Evolutionary conservation across 2,797 vertebrate species (phyloP).

Genomic region (Ciconia nigra): DNA sequence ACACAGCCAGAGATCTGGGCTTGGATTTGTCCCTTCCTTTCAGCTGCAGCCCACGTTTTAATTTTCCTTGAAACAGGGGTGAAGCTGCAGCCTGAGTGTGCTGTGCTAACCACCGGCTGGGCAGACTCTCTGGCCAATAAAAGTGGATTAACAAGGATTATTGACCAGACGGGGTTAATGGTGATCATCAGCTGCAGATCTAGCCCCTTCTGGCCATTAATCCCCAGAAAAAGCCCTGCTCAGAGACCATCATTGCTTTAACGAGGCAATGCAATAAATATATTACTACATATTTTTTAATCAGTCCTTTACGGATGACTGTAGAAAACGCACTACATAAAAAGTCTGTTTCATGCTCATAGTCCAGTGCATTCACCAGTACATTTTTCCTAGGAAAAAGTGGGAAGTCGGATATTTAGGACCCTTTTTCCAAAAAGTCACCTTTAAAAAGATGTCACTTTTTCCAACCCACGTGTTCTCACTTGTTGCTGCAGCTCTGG

Average conservation of each 20-base stretch:
- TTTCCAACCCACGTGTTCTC: not conserved
- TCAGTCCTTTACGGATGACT: not conserved
- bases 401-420: not conserved
- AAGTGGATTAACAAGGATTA: constrained; percentile 64
- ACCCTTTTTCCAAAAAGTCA: not conserved
- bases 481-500: not conserved
- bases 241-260: not conserved
- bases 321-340: not conserved
- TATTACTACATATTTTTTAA: not conserved
- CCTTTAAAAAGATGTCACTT: accelerated
- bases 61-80: not conserved
- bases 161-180: constrained; percentile 65
- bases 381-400: not conserved
- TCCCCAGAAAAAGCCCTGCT: not conserved
- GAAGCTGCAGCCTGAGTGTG: not conserved
- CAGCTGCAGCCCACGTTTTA: not conserved
- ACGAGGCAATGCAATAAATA: not conserved
- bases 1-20: not conserved
- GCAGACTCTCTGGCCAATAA: constrained; percentile 38
- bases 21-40: not conserved
- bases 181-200: constrained; percentile 55
- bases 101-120: not conserved
- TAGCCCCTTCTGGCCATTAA: constrained; percentile 51
- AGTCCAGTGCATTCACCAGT: not conserved
- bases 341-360: not conserved